Conservation (phyloP, 2,888 invertebrate species). For the Zeuzera pyrina region DNA sequence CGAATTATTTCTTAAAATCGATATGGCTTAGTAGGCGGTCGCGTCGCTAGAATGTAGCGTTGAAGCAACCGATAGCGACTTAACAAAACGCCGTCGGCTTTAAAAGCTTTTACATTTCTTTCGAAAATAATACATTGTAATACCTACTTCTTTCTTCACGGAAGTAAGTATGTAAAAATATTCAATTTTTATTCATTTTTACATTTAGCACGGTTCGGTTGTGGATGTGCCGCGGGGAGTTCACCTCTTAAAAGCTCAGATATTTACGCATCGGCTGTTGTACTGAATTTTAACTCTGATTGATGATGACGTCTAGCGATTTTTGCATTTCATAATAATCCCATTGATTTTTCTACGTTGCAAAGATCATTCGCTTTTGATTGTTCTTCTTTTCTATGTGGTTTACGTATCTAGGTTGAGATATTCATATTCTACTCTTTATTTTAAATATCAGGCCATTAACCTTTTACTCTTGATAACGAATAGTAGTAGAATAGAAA, state of each 20-base stretch:
- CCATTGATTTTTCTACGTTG: too few species aligned
- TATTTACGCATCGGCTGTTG: slow-evolving; percentile 47
- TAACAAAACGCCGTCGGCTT: slow-evolving; percentile 54
- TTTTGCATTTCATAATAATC: too few species aligned
- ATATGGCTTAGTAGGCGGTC: slow-evolving; percentile 45
- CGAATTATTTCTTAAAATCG: slow-evolving; percentile 47
- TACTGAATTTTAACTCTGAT: slow-evolving; percentile 42
- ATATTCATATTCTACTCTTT: too few species aligned
- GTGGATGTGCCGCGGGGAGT: slow-evolving; percentile 28
- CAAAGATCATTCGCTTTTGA: too few species aligned
- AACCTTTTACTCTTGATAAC: too few species aligned
- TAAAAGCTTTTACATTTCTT: slow-evolving; percentile 69
- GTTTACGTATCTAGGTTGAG: too few species aligned
- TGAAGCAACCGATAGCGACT: slow-evolving; percentile 48
- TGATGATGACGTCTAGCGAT: slow-evolving; percentile 32
- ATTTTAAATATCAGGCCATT: too few species aligned
- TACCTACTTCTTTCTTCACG: slow-evolving; percentile 33
- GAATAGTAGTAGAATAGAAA: too few species aligned
- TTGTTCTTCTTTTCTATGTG: too few species aligned
- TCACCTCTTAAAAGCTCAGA: slow-evolving; percentile 46
- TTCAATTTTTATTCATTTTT: slow-evolving; percentile 60
- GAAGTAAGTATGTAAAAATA: slow-evolving; percentile 63
- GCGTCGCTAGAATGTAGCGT: slow-evolving; percentile 31
- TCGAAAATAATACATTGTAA: slow-evolving; percentile 64
- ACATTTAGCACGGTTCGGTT: slow-evolving; percentile 46